Evolutionary conservation across 2,888 invertebrate genomes (phyloP).

Genomic region (Thera obeliscata): DNA sequence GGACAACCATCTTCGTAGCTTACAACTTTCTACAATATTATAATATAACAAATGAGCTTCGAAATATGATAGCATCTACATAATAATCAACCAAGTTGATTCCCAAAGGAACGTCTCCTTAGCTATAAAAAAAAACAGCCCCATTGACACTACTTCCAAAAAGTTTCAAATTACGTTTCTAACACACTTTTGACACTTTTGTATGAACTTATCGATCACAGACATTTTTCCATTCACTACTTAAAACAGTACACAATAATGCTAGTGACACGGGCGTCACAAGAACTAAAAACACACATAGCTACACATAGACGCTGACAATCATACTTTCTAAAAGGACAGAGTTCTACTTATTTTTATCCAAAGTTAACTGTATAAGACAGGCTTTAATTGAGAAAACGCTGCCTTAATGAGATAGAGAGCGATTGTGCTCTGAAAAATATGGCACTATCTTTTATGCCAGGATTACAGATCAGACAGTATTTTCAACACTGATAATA

Average conservation of each 20-base stretch:
- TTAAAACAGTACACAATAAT: background rate
- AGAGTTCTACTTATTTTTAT: too few relatives aligned
- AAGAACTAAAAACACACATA: too few relatives aligned
- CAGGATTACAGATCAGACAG: too few relatives aligned
- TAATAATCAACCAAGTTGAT: background rate
- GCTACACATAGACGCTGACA: too few relatives aligned
- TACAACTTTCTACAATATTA: background rate
- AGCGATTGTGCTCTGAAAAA: background rate
- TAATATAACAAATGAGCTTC: background rate
- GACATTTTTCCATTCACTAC: background rate
- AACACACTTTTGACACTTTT: background rate
- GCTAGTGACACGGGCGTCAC: too few relatives aligned
- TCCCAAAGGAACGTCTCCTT: background rate
- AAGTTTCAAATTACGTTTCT: background rate
- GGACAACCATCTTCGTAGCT: background rate
- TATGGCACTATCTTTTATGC: background rate
- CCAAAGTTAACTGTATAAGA: too few relatives aligned
- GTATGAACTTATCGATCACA: background rate
- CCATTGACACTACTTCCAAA: background rate
- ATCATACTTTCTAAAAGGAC: too few relatives aligned
- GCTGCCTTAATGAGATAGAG: background rate
- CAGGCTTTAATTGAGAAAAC: background rate
- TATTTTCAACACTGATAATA: too few relatives aligned
- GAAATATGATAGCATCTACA: background rate
- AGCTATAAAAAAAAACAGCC: background rate